phyloP scores from a whole-genome alignment of 1,140 invertebrate genomes.

The Megalopta genalis region DNA sequence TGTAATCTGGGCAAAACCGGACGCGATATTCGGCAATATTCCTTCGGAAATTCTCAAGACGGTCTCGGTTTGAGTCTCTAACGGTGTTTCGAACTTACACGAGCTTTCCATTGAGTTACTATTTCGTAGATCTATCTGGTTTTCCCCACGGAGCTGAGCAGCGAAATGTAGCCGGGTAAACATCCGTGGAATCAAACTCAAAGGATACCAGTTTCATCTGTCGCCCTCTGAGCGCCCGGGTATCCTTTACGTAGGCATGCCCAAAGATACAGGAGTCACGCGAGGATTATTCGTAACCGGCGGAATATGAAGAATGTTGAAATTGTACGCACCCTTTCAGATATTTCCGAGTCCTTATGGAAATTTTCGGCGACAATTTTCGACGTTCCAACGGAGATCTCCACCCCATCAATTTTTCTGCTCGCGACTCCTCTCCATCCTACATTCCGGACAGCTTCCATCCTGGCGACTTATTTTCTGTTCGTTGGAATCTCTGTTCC shows the following conservation, averaged over 20 bases:
- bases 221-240: neutral
- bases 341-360: conserved; percentile 38
- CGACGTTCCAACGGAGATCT: neutral
- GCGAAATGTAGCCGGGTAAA: conserved; percentile 26
- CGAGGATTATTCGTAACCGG: neutral
- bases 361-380: conserved; percentile 42
- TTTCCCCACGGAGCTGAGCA: neutral
- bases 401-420: neutral
- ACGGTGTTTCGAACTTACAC: conserved; percentile 18
- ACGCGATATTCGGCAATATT: too few species aligned
- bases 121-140: neutral
- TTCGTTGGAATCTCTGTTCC: neutral
- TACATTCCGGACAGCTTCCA: neutral
- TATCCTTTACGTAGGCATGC: conserved; percentile 4
- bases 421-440: neutral
- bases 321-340: conserved; percentile 23
- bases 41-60: neutral
- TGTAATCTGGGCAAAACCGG: neutral
- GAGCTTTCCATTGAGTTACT: neutral
- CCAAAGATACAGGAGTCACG: neutral
- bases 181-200: conserved; percentile 25
- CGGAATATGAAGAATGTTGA: neutral
- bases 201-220: conserved; percentile 21
- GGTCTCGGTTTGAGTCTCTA: neutral
- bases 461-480: neutral